phyloP scores from a whole-genome alignment of 2,888 invertebrate species.

The Bursaphelenchus okinawaensis region DNA sequence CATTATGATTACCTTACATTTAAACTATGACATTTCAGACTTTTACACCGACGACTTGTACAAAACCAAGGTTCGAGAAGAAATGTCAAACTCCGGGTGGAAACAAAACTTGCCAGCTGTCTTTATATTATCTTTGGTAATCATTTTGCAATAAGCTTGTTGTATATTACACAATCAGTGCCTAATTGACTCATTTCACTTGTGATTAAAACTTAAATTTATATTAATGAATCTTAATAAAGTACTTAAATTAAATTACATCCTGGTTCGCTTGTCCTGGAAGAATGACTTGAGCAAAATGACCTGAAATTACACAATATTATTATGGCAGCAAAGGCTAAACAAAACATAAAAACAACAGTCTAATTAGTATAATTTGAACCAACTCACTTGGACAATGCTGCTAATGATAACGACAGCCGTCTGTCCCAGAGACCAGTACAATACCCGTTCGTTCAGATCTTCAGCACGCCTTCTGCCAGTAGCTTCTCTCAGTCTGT shows the following conservation, averaged over 20 bases:
- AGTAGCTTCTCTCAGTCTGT: slow-evolving; percentile 86
- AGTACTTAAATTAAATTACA: not conserved
- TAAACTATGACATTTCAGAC: not conserved
- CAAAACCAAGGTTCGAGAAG: not conserved
- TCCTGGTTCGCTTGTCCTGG: slow-evolving; percentile 39
- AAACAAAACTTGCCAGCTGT: not conserved
- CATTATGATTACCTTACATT: not conserved
- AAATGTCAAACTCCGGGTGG: not conserved
- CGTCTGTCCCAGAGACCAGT: slow-evolving; percentile 87
- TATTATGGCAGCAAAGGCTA: slow-evolving; percentile 22
- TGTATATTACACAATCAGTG: not conserved
- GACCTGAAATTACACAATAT: slow-evolving; percentile 65
- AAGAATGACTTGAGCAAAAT: slow-evolving; percentile 62
- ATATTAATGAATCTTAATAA: not conserved
- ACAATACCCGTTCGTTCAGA: slow-evolving; percentile 83
- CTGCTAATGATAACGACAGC: slow-evolving; percentile 76
- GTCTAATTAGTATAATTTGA: too few species aligned
- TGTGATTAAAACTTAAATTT: not conserved
- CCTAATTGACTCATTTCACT: not conserved
- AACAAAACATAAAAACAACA: slow-evolving; percentile 26
- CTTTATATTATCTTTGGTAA: not conserved
- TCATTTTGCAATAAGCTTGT: not conserved
- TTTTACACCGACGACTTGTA: not conserved
- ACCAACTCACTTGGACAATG: slow-evolving; percentile 76
- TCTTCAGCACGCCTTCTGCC: slow-evolving; percentile 92